phyloP scores from a whole-genome alignment of 2,888 invertebrate species.

The Oithona nana region DNA sequence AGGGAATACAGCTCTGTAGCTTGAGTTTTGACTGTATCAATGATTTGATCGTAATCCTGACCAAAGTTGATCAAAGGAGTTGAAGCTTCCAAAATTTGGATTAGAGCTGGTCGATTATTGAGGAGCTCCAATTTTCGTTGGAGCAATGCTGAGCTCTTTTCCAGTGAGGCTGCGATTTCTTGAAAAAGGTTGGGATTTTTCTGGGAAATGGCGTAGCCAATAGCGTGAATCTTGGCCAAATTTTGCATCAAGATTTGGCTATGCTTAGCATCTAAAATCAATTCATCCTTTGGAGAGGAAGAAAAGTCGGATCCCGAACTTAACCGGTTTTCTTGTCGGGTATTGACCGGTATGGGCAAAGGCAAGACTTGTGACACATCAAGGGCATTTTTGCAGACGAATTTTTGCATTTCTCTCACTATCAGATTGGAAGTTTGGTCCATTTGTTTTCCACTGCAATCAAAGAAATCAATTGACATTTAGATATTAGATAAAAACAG shows the following conservation, averaged over 20 bases:
- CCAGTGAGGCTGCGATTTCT: neutral
- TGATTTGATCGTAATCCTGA: neutral
- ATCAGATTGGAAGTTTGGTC: neutral
- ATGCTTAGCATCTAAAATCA: too few relatives aligned
- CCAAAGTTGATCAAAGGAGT: neutral
- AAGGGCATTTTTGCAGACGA: slow-evolving; percentile 2
- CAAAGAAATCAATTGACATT: too few relatives aligned
- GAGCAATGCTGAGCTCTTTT: neutral
- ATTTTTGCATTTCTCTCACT: slow-evolving; percentile 15
- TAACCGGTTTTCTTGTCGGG: neutral
- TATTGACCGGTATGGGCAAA: slow-evolving; percentile 4
- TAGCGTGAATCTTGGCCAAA: slow-evolving; percentile 9
- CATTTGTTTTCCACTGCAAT: too few relatives aligned
- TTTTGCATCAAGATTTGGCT: neutral
- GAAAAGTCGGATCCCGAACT: too few relatives aligned
- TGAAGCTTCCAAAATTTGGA: neutral
- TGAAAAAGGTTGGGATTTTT: slow-evolving; percentile 1
- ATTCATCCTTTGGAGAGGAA: too few relatives aligned
- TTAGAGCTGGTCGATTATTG: neutral
- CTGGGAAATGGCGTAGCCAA: neutral
- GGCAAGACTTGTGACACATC: slow-evolving; percentile 10
- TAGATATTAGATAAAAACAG: too few relatives aligned
- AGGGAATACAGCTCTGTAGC: neutral
- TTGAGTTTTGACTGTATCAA: neutral
- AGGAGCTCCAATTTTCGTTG: too few relatives aligned